A percentile compares a stretch with the other conserved stretches of the same genome.
These are phyloP conservation scores for Cepaea hortensis DNA, from an alignment of 2,888 invertebrate genomes.

Conservation along the genomic window DNA sequence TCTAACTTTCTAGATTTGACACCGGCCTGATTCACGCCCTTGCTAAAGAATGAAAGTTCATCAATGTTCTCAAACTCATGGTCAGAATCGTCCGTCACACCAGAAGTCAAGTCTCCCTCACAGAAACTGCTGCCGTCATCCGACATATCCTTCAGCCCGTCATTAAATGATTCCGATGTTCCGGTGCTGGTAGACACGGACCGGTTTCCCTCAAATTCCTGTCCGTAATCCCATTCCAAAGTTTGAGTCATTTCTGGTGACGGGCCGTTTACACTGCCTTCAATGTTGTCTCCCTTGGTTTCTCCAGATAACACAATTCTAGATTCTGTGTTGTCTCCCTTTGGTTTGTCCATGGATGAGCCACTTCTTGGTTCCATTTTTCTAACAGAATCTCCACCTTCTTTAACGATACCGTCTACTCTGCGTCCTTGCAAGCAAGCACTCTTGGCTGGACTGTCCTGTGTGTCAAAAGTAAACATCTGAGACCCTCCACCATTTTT, in stretches of 20 bases:
- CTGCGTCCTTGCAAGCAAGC: no score
- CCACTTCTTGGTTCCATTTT: neutral
- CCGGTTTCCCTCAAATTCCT: constrained; percentile 48
- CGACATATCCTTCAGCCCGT: constrained; percentile 22
- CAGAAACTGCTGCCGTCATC: neutral
- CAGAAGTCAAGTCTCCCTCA: constrained; percentile 25
- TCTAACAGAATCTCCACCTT: no score
- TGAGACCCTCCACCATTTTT: neutral
- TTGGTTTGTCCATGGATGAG: neutral
- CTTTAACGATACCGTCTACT: no score
- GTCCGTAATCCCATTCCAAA: constrained; percentile 53
- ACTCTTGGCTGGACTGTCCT: neutral
- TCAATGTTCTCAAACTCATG: constrained; percentile 51
- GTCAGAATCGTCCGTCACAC: constrained; percentile 30
- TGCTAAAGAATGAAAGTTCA: constrained; percentile 44
- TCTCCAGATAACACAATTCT: neutral
- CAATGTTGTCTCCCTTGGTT: constrained; percentile 6
- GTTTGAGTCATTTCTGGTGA: constrained; percentile 51
- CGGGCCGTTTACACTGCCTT: constrained; percentile 41
- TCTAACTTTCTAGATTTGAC: constrained; percentile 65
- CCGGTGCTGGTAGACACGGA: constrained; percentile 46
- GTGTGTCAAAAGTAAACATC: neutral
- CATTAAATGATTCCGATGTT: constrained; percentile 50
- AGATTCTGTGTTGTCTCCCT: neutral
- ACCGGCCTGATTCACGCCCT: constrained; percentile 55